These are phyloP conservation scores for Pipa parva DNA, from an alignment of 2,113 vertebrate species.

Conservation along the genomic window DNA sequence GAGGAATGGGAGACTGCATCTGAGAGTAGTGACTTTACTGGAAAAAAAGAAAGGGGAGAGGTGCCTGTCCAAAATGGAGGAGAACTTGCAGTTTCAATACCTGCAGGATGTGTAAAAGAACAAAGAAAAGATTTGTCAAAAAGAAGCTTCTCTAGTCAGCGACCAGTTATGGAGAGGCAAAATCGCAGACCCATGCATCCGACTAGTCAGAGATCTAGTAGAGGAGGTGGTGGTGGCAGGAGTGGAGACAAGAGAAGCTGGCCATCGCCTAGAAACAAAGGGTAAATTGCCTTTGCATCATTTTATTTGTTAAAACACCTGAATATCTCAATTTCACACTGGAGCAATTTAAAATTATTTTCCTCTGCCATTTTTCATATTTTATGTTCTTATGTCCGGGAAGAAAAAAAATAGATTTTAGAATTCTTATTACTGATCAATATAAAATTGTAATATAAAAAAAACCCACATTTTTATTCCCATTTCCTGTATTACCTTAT, in stretches of 20 bases:
- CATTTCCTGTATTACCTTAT: no score
- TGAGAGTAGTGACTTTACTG: conserved; percentile 89
- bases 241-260: conserved; percentile 74
- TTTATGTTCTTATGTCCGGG: no score
- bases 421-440: no score
- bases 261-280: conserved; percentile 87
- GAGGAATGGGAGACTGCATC: conserved; percentile 93
- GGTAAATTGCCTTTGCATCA: conserved; percentile 59
- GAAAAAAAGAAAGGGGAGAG: conserved; percentile 74
- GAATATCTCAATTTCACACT: no score
- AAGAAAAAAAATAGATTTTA: no score
- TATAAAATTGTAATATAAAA: neutral
- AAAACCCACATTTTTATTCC: neutral
- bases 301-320: no score
- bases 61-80: conserved; percentile 61
- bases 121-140: conserved; percentile 66
- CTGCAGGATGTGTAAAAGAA: conserved; percentile 57
- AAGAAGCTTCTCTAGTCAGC: conserved; percentile 87
- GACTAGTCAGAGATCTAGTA: conserved; percentile 57
- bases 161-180: conserved; percentile 86
- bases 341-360: no score
- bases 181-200: conserved; percentile 72
- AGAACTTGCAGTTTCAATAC: conserved; percentile 45
- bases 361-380: no score
- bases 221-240: conserved; percentile 35